Evolutionary conservation across 2,113 vertebrate species (phyloP), one percentile per base, ranked within the genome.

Genomic region (Eublepharis macularius): DNA sequence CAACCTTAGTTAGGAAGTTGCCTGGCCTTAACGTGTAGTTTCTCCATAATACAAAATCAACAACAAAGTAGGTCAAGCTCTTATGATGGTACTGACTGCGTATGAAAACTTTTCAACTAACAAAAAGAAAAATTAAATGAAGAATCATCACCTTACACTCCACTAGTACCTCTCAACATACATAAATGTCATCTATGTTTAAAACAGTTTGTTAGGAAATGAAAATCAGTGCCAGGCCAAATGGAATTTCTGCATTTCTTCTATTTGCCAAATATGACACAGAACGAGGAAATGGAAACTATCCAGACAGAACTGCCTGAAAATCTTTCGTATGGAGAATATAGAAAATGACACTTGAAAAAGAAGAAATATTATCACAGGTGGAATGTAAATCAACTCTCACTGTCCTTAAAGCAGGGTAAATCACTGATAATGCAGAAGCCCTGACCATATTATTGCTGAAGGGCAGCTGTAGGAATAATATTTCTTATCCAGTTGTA

Each of bases 101-200:
- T 54, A 72, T 60, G 75, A 16, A 54, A 60, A 57, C 32, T 72
- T 69, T 78, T 68, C 39, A 79, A 51, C 19, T 10, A 17, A 12
- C 66, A 45, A n/a, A 79, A 72, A 72, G 41, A 78, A 79, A 85
- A 79, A 65, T 36, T 63, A 76, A 84, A 70, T 85, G 66, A 85
- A 39, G 39, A 78, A 78, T 54, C 17, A 36, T 12, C 12, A 34
- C 65, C 76, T 72, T 60, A 72, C 63, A 49, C 39, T 70, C 47
- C 32, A 45, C 65, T 81, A 7, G 1, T 45, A 49, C 2, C 16
- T 87, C 69, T 11, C 21, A 29, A 63, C 1, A 79, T 57, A 26
- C 4, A 84, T 72, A 12, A 66, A 74, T 86, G 66, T 85, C 79
- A 78, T 83, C 87, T 76, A 82, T 81, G 60, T 77, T 47, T 86